Evolutionary conservation across 2,888 invertebrate species (phyloP).

Genomic region (Gnatocerus cornutus): DNA sequence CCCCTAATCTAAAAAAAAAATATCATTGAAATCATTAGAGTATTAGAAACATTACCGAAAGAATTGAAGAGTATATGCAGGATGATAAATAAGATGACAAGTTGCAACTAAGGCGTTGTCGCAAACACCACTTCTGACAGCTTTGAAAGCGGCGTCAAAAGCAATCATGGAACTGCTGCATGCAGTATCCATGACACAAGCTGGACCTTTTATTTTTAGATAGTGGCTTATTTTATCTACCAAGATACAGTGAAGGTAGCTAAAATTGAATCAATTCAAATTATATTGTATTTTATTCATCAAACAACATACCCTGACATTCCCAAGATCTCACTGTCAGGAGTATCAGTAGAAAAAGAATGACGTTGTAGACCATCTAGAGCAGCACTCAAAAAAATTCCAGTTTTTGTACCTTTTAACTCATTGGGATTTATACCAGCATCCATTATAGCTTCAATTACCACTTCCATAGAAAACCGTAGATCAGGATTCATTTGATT

Average conservation of each 20-base stretch:
- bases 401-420: conserved; percentile 82
- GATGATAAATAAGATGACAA: conserved; percentile 88
- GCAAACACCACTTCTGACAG: conserved; percentile 86
- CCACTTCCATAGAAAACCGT: conserved; percentile 75
- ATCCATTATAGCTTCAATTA: conserved; percentile 77
- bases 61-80: too few species aligned
- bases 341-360: too few species aligned
- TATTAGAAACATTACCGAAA: conserved; percentile 88
- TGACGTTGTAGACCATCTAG: too few species aligned
- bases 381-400: conserved; percentile 77
- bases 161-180: conserved; percentile 96
- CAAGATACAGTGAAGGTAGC: conserved; percentile 70
- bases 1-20: conserved; percentile 78
- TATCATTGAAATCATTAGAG: too few species aligned
- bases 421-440: conserved; percentile 80
- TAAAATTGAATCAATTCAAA: too few species aligned
- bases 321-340: conserved; percentile 63
- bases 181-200: conserved; percentile 89
- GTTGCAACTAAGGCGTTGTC: conserved; percentile 94
- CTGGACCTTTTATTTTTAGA: too few species aligned
- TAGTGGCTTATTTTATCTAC: not conserved
- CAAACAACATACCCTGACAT: too few species aligned
- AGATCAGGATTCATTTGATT: conserved; percentile 75
- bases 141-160: conserved; percentile 85
- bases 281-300: too few species aligned